Evolutionary conservation across 2,797 vertebrate genomes (phyloP), one percentile per base, ranked within the genome.

Genomic region (Falco naumanni): DNA sequence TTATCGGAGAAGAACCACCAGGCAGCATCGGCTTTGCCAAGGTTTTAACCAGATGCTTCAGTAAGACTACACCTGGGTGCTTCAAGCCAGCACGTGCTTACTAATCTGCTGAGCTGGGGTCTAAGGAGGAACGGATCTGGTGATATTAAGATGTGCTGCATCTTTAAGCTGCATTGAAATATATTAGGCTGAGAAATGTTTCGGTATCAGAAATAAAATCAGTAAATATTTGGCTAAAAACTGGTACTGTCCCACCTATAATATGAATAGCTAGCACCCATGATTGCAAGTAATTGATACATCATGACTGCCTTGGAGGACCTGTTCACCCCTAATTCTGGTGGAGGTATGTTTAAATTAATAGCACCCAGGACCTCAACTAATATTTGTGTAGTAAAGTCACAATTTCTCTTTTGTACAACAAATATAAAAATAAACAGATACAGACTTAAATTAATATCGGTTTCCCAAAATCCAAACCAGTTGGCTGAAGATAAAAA

Each of bases 321-420:
- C 89, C 93, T 92, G 95, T 93, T 96, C n/a, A 0, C 96, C 86
- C 95, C 94, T 97, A 93, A 84, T 91, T 89, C 95, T 84, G 95
- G 82, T 91, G 93, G 95, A 97, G 97, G 96, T 96, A 97, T 94
- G 83, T 95, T 90, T 91, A 94, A 92, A 76, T 89, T 72, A 90
- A 96, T 97, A 97, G 97, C 97, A 97, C 97, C 97, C 95, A 97
- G 96, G 96, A 95, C 92, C 87, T 97, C 92, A 0, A 93, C 88
- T 89, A 97, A 95, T 95, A 95, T 93, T 96, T 93, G 96, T 76
- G 90, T 93, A 93, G 92, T 34, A 84, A 97, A 93, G 87, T 90
- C 95, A 96, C 92, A 94, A 96, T 90, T 96, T 82, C 89, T 96
- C 92, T 93, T 96, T 96, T 96, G 95, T 92, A 97, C 94, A 97